These are phyloP conservation scores for Punctoribates punctum DNA, from an alignment of 2,888 invertebrate genomes.

Conservation along the genomic window DNA sequence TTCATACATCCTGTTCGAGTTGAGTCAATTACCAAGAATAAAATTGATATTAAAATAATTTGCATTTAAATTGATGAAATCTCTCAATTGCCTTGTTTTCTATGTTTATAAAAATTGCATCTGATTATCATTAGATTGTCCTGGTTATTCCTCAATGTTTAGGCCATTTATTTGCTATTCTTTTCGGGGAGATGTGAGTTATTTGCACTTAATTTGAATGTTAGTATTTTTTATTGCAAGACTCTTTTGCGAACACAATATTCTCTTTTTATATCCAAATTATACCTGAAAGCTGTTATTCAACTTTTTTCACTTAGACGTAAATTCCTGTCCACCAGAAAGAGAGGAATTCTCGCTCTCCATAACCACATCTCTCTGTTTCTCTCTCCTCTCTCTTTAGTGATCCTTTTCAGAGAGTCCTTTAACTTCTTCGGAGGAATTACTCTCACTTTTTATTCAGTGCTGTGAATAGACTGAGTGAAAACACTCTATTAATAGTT, in stretches of 20 bases:
- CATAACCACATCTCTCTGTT: neutral
- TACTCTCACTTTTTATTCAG: slow-evolving; percentile 2
- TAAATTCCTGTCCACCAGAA: slow-evolving; percentile 25
- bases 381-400: neutral
- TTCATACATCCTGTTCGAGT: too few species aligned
- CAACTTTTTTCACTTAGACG: neutral
- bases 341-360: neutral
- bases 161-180: too few species aligned
- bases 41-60: too few species aligned
- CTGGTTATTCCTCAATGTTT: too few species aligned
- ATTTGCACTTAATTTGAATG: neutral
- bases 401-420: neutral
- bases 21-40: too few species aligned
- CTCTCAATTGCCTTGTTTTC: too few species aligned
- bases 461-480: neutral
- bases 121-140: too few species aligned
- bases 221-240: neutral
- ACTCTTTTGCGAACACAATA: neutral
- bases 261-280: neutral
- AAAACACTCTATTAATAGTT: neutral
- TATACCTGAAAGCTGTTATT: neutral
- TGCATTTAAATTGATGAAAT: too few species aligned
- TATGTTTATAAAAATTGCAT: too few species aligned
- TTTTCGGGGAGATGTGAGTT: too few species aligned
- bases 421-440: neutral